Evolutionary conservation across 2,888 invertebrate genomes (phyloP).

Genomic region (Ichneumoninae sp.): DNA sequence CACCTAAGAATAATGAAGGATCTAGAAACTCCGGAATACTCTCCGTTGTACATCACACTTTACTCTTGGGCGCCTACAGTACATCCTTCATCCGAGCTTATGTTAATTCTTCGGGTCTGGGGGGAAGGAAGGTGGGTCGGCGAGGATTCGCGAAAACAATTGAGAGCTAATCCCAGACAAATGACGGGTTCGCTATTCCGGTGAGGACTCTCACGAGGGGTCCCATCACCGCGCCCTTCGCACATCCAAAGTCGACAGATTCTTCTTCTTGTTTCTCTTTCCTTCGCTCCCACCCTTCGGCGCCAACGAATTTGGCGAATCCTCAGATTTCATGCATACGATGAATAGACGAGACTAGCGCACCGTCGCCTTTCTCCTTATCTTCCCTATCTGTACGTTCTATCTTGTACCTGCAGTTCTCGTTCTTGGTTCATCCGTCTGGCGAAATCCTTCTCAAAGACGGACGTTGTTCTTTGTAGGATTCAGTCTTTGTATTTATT

Average conservation of each 20-base stretch:
- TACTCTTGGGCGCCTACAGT: conserved; percentile 68
- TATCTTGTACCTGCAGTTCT: background rate
- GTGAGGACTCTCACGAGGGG: conserved; percentile 53
- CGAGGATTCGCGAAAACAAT: conserved; percentile 79
- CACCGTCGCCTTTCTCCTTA: conserved; percentile 6
- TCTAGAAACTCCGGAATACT: conserved; percentile 60
- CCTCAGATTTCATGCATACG: conserved; percentile 48
- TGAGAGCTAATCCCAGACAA: conserved; percentile 84
- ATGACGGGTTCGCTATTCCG: conserved; percentile 80
- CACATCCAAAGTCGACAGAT: conserved; percentile 32
- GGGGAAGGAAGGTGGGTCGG: background rate
- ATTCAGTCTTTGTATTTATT: background rate
- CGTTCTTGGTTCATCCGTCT: background rate
- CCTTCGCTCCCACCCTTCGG: conserved; percentile 13
- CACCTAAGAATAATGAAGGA: conserved; percentile 79
- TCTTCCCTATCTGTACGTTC: conserved; percentile 1
- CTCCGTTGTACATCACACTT: conserved; percentile 42
- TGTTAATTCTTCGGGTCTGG: conserved; percentile 81
- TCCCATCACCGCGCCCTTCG: conserved; percentile 46
- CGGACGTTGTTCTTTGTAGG: no score
- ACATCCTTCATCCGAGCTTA: conserved; percentile 84
- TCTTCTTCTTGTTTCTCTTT: conserved; percentile 25
- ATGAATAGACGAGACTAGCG: conserved; percentile 37
- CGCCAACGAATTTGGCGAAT: conserved; percentile 35
- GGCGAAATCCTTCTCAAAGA: background rate